A percentile compares a stretch with the other conserved stretches of the same genome.
phyloP scores from a whole-genome alignment of 2,113 vertebrate genomes.

The Podarcis muralis region DNA sequence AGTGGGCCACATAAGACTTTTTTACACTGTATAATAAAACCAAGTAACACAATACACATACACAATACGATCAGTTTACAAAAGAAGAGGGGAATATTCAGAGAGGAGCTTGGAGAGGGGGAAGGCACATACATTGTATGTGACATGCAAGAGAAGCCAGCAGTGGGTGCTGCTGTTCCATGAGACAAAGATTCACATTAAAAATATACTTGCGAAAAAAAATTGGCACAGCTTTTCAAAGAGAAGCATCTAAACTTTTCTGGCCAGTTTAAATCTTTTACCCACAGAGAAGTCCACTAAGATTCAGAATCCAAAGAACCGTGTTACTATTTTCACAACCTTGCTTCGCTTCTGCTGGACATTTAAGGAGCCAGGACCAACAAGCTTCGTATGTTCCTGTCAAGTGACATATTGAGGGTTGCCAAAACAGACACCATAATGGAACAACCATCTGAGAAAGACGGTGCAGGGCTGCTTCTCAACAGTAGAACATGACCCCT shows the following conservation, averaged over 20 bases:
- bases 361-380: neutral
- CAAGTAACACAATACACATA: slow-evolving; percentile 41
- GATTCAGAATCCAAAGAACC: neutral
- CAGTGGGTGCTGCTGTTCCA: slow-evolving; percentile 36
- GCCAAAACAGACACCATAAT: neutral
- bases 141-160: slow-evolving; percentile 29
- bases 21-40: slow-evolving; percentile 53
- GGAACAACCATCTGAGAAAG: neutral
- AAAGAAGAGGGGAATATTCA: slow-evolving; percentile 22
- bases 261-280: slow-evolving; percentile 17
- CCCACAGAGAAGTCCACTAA: neutral
- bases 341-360: neutral
- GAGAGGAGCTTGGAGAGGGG: slow-evolving; percentile 16
- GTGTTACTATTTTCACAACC: neutral
- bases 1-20: slow-evolving; percentile 20
- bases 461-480: neutral
- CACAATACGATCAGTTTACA: slow-evolving; percentile 4
- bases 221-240: neutral
- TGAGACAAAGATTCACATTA: slow-evolving; percentile 12
- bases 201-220: neutral
- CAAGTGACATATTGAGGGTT: neutral
- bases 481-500: neutral
- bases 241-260: neutral
- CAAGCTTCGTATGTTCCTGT: neutral
- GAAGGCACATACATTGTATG: slow-evolving; percentile 29